Evolutionary conservation across 2,113 vertebrate species (phyloP).

Genomic region (Aptenodytes patagonicus): DNA sequence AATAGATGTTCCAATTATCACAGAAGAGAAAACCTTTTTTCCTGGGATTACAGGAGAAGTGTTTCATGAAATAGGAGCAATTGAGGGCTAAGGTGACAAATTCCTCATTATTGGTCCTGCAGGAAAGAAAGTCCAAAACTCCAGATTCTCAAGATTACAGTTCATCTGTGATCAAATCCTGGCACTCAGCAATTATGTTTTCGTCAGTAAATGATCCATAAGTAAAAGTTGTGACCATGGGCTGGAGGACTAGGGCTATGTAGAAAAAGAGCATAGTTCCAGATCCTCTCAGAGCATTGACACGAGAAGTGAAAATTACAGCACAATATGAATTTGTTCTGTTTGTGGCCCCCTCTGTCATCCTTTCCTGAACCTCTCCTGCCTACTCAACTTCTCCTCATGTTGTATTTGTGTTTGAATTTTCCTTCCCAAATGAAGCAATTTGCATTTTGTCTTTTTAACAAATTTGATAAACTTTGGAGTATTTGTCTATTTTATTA

Average conservation of each 20-base stretch:
- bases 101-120: background rate
- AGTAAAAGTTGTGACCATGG: background rate
- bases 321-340: background rate
- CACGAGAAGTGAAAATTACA: background rate
- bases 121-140: background rate
- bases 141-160: background rate
- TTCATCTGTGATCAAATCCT: background rate
- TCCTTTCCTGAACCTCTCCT: background rate
- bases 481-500: background rate
- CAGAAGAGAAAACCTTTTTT: background rate
- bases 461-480: background rate
- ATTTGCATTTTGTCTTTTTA: background rate
- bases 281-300: background rate
- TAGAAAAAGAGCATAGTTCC: background rate
- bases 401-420: background rate
- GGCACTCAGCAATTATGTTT: background rate
- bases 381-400: background rate
- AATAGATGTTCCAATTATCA: background rate
- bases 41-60: background rate
- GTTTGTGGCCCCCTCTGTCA: background rate
- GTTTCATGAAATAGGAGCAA: background rate
- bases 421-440: background rate
- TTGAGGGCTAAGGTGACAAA: background rate
- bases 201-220: background rate
- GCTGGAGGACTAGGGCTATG: background rate